Conservation (phyloP, 2,113 vertebrate species). For the Ahaetulla prasina region DNA sequence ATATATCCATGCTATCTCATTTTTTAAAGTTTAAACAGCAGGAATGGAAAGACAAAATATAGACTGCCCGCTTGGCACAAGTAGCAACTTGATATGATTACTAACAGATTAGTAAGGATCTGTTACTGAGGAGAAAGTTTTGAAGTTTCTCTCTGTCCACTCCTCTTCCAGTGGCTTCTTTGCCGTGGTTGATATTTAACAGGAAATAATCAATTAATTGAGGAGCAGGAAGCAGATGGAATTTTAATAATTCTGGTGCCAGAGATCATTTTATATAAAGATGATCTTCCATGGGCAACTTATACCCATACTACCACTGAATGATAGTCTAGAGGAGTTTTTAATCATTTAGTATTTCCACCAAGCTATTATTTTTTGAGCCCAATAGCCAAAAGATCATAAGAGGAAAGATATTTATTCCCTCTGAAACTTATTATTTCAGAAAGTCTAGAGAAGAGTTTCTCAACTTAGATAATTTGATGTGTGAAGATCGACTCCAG, state of each 20-base stretch:
- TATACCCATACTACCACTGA: background rate
- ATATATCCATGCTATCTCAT: background rate
- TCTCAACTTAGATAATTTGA: background rate
- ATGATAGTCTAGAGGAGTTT: background rate
- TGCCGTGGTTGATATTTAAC: background rate
- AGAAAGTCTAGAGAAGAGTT: background rate
- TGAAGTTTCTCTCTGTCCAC: background rate
- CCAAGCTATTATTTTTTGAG: background rate
- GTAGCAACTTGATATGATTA: background rate
- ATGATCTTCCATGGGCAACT: background rate
- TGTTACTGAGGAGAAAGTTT: too few species aligned
- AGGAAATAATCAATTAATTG: background rate
- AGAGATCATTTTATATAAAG: background rate
- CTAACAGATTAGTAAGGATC: background rate
- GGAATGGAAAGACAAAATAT: background rate
- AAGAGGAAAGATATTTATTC: background rate
- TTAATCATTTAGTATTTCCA: background rate
- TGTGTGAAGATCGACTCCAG: background rate
- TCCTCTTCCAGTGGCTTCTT: background rate
- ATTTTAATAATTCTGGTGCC: background rate
- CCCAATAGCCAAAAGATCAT: background rate
- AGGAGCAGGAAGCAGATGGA: background rate
- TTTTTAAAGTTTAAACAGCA: background rate
- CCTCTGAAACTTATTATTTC: background rate
- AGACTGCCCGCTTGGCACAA: background rate